phyloP scores from a whole-genome alignment of 2,888 invertebrate genomes.

The Scaptomyza flava region DNA sequence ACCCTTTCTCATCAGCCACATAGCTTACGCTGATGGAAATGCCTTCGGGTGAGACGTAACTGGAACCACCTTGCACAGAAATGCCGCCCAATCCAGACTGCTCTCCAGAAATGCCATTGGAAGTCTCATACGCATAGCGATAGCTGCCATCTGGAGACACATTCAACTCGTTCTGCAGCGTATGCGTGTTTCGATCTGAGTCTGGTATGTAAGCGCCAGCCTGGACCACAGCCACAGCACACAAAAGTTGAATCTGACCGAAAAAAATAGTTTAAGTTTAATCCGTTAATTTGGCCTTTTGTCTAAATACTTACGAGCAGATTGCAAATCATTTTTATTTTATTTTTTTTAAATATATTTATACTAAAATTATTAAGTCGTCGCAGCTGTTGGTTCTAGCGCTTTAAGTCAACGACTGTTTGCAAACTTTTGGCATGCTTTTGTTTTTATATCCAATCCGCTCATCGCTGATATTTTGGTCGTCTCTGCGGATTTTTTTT shows the following conservation, averaged over 20 bases:
- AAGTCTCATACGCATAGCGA: slow-evolving; percentile 75
- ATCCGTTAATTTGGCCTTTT: slow-evolving; percentile 18
- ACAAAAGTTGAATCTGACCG: slow-evolving; percentile 46
- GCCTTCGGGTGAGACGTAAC: slow-evolving; percentile 78
- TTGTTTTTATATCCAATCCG: slow-evolving; percentile 71
- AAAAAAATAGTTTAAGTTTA: slow-evolving; percentile 19
- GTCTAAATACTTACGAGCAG: slow-evolving; percentile 45
- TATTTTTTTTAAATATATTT: slow-evolving; percentile 4
- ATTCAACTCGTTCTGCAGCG: slow-evolving; percentile 65
- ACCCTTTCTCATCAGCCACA: slow-evolving; percentile 78
- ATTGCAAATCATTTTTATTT: slow-evolving; percentile 41
- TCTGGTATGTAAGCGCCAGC: slow-evolving; percentile 54
- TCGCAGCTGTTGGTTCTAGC: slow-evolving; percentile 48
- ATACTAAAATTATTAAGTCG: slow-evolving; percentile 7
- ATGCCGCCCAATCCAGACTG: slow-evolving; percentile 71
- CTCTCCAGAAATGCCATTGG: slow-evolving; percentile 73
- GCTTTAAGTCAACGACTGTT: slow-evolving; percentile 63
- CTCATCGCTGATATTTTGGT: slow-evolving; percentile 24
- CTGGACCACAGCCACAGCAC: slow-evolving; percentile 25
- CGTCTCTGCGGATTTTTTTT: not conserved
- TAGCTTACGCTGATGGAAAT: slow-evolving; percentile 69
- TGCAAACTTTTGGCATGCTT: slow-evolving; percentile 59
- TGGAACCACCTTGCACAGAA: slow-evolving; percentile 70
- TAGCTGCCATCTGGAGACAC: slow-evolving; percentile 73
- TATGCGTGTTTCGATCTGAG: slow-evolving; percentile 70